Evolutionary conservation across 2,888 invertebrate species (phyloP), one percentile per base, ranked within the genome.

Genomic region (Drosophila demipolita): DNA sequence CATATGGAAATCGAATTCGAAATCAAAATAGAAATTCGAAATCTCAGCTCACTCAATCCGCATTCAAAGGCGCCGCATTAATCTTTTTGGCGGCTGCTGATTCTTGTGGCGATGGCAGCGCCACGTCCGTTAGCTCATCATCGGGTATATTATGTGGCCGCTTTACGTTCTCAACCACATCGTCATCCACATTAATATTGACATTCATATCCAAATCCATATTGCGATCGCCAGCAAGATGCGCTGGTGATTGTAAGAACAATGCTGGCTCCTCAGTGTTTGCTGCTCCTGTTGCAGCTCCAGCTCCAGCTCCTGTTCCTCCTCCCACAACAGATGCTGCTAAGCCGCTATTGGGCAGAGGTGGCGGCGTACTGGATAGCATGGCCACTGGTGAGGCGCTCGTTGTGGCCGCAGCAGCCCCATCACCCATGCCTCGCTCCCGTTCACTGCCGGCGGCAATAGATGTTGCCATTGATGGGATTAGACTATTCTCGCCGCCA

Each of bases 351-450:
- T 36, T 52, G 29, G 80, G 84, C 69, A 90, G 71, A 40, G 91
- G 92, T n/a, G 92, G 91, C 59, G 92, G 91, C 63, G 92, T 89
- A 54, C 82, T 89, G 26, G 91, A 88, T 0, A 91, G 76, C 85
- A 91, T 91, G 32, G 86, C 87, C 26, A 90, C 91, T 1, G 92
- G 92, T 11, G 92, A 91, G 59, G 90, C 86, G 61, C 86, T 91
- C 32, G 80, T 83, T 35, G 83, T 89, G 26, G 80, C 85, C 59
- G 92, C 91, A 33, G 92, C 92, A 15, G 93, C 93, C n/a, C 92
- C 92, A 81, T 92, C 92, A 35, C 91, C 92, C 73, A 92, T 92
- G 42, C 92, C 92, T 20, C 92, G 91, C 26, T 91, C 91, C 8
- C 80, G 82, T 9, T 74, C 72, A 20, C 73, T 71, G 36, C 58